Percentiles rank a stretch among this genome's conserved stretches.
phyloP scores from a whole-genome alignment of 2,113 vertebrate genomes.

The Pogonocichla stellata region DNA sequence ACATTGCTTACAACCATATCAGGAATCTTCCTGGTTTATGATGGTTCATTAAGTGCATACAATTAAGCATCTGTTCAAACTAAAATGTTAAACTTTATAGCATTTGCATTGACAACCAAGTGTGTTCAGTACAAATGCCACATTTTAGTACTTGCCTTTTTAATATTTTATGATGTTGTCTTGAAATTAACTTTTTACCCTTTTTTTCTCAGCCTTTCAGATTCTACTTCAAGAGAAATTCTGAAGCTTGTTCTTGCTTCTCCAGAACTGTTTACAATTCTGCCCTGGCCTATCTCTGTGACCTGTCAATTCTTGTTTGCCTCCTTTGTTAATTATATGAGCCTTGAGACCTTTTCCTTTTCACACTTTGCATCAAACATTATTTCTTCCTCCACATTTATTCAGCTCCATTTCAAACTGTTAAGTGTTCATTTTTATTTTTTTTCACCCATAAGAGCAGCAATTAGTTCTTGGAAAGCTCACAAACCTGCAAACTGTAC shows the following conservation, averaged over 20 bases:
- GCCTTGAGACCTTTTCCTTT: neutral
- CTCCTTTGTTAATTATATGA: neutral
- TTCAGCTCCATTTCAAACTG: conserved; percentile 28
- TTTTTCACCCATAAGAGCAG: conserved; percentile 8
- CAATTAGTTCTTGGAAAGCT: conserved; percentile 36
- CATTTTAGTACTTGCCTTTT: conserved; percentile 35
- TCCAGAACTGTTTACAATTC: neutral
- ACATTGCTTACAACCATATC: conserved; percentile 28
- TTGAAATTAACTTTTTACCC: neutral
- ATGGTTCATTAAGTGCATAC: conserved; percentile 58
- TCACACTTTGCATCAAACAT: neutral
- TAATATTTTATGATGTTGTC: neutral
- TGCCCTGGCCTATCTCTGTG: neutral
- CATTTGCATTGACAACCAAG: conserved; percentile 38
- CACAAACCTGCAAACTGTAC: neutral
- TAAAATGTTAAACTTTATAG: conserved; percentile 64
- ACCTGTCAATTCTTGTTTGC: neutral
- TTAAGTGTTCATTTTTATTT: neutral
- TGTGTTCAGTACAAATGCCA: conserved; percentile 33
- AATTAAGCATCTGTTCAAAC: conserved; percentile 69
- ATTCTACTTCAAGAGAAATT: neutral
- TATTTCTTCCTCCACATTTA: neutral
- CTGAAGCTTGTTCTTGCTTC: neutral
- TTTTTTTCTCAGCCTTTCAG: neutral
- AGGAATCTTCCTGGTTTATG: conserved; percentile 50